Percentiles rank a stretch among this genome's conserved stretches.
Evolutionary conservation across 2,797 vertebrate genomes (phyloP).

Genomic region (Gymnodraco acuticeps): DNA sequence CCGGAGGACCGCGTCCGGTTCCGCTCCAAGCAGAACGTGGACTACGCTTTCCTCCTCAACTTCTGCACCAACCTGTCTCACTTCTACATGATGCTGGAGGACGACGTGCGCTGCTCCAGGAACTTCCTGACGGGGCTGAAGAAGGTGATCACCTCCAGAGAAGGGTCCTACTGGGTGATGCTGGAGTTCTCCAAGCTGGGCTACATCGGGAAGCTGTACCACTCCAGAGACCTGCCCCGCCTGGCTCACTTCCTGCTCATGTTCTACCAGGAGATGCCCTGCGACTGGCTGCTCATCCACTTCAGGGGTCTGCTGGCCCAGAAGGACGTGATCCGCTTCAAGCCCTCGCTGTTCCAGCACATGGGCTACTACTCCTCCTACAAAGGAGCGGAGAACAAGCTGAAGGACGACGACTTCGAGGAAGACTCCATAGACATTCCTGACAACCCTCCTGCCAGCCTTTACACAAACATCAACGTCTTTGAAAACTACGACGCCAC

Average conservation of each 20-base stretch:
- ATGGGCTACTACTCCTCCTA: slow-evolving; percentile 99
- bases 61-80: slow-evolving; percentile 98
- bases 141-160: slow-evolving; percentile 95
- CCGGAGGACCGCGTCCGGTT: slow-evolving; percentile 96
- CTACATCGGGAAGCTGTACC: slow-evolving; percentile 98
- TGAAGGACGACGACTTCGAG: slow-evolving; percentile 98
- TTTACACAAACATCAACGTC: slow-evolving; percentile 96
- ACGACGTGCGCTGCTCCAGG: slow-evolving; percentile 95
- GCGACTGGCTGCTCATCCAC: slow-evolving; percentile 97
- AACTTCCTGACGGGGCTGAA: slow-evolving; percentile 96
- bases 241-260: slow-evolving; percentile 97
- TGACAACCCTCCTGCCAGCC: slow-evolving; percentile 94
- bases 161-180: slow-evolving; percentile 98
- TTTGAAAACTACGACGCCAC: slow-evolving; percentile 96
- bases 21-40: slow-evolving; percentile 98
- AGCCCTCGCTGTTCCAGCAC: slow-evolving; percentile 97
- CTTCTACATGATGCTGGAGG: slow-evolving; percentile 98
- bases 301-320: slow-evolving; percentile 95
- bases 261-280: slow-evolving; percentile 99
- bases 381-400: slow-evolving; percentile 96
- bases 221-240: slow-evolving; percentile 94
- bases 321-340: slow-evolving; percentile 97
- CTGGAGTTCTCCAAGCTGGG: slow-evolving; percentile 98
- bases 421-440: slow-evolving; percentile 96
- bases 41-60: slow-evolving; percentile 97